Conservation (phyloP, 2,113 vertebrate genomes). For the Nycticorax nycticorax region DNA sequence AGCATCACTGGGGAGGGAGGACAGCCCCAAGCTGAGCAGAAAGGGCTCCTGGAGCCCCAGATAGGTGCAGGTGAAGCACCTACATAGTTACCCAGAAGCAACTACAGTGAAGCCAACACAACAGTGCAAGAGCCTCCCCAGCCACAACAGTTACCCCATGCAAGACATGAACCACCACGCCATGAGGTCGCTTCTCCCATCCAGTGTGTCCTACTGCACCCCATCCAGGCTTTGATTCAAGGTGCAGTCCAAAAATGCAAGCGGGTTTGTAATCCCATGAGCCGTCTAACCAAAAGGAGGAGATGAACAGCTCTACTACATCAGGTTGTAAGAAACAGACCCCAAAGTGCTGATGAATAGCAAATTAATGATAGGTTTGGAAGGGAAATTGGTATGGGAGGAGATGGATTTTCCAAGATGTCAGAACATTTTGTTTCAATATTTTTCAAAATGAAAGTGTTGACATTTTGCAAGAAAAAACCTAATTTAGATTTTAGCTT, state of each 20-base stretch:
- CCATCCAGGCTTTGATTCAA: neutral
- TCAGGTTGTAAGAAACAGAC: neutral
- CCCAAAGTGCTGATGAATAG: neutral
- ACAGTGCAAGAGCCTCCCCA: neutral
- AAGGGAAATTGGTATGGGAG: neutral
- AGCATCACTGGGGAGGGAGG: rapidly evolving
- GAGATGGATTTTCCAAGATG: conserved; percentile 38
- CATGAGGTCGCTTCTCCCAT: neutral
- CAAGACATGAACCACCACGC: neutral
- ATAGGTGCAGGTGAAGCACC: neutral
- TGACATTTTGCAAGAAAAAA: conserved; percentile 25
- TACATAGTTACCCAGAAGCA: neutral
- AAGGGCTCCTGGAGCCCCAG: neutral
- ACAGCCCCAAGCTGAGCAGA: neutral
- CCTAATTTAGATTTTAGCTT: neutral
- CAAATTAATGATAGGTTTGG: conserved; percentile 23
- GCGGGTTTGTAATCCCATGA: neutral
- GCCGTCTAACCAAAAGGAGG: neutral
- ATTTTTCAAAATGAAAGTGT: conserved; percentile 47
- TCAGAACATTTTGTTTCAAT: conserved; percentile 56
- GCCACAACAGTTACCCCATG: neutral
- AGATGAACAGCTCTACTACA: neutral
- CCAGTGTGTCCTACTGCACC: neutral
- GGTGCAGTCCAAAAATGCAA: neutral
- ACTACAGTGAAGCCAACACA: neutral